Evolutionary conservation across 2,113 vertebrate genomes (phyloP).

Genomic region (Mastomys natalensis): DNA sequence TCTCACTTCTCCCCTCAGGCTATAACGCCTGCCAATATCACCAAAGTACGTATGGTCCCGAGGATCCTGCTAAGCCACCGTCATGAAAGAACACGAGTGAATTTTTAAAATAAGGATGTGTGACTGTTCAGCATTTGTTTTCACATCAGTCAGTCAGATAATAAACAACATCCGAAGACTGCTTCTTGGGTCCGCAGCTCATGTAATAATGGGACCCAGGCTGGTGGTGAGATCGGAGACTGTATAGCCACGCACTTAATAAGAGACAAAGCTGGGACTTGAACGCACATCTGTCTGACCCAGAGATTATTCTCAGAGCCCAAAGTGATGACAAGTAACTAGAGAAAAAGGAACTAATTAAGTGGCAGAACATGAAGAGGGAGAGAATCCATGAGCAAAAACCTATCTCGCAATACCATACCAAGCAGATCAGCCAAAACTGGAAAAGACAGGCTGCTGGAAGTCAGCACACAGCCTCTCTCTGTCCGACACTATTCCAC

Average conservation of each 20-base stretch:
- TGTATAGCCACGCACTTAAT: not conserved
- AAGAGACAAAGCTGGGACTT: not conserved
- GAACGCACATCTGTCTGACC: slow-evolving; percentile 32
- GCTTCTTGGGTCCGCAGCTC: not conserved
- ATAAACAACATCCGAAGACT: not conserved
- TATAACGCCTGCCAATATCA: not conserved
- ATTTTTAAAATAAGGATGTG: not conserved
- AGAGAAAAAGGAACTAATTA: slow-evolving; percentile 44
- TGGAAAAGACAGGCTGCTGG: slow-evolving; percentile 35
- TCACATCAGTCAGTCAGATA: not conserved
- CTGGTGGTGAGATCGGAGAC: not conserved
- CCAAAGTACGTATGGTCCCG: not conserved
- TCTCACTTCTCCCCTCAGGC: not conserved
- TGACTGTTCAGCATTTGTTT: not conserved
- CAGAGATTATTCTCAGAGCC: not conserved
- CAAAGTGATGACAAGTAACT: slow-evolving; percentile 63
- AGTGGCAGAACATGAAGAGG: slow-evolving; percentile 45
- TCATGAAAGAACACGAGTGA: not conserved
- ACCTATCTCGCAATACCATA: slow-evolving; percentile 25
- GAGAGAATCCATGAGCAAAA: not conserved
- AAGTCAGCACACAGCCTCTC: not conserved
- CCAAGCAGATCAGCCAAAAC: not conserved
- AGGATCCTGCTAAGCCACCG: not conserved
- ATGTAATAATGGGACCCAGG: not conserved
- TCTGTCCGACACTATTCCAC: not conserved